These are phyloP conservation scores for Tridacna crocea DNA, from an alignment of 2,888 invertebrate genomes.

Conservation along the genomic window DNA sequence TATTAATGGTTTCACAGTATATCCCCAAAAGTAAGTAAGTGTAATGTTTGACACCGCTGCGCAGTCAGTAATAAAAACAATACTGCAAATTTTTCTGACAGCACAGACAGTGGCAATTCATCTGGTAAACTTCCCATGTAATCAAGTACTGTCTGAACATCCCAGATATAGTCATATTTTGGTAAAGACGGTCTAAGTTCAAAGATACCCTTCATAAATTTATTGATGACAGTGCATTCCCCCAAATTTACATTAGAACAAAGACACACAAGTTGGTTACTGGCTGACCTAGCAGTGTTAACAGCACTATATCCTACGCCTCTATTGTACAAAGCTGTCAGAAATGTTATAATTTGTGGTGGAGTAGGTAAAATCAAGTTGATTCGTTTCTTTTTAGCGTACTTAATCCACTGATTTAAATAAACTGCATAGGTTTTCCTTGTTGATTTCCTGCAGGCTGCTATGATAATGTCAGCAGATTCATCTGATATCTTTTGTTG, in stretches of 20 bases:
- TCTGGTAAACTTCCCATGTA: background rate
- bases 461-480: slow-evolving; percentile 10
- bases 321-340: background rate
- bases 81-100: background rate
- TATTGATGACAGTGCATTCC: background rate
- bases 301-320: slow-evolving; percentile 6
- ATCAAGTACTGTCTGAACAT: slow-evolving; percentile 6
- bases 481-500: background rate
- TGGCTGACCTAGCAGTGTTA: too few species aligned
- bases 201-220: slow-evolving; percentile 29
- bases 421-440: background rate
- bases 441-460: slow-evolving; percentile 3
- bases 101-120: background rate
- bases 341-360: slow-evolving; percentile 1
- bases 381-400: background rate
- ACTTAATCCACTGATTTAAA: slow-evolving; percentile 16
- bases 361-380: slow-evolving; percentile 1
- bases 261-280: slow-evolving; percentile 1
- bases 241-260: background rate
- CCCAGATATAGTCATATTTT: slow-evolving; percentile 1
- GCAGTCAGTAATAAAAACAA: slow-evolving; percentile 1
- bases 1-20: too few species aligned
- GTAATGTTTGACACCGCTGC: too few species aligned
- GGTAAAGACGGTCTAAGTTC: slow-evolving; percentile 8
- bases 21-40: too few species aligned